These are phyloP conservation scores for Drosophila paucipuncta DNA, from an alignment of 2,888 invertebrate genomes.

Conservation along the genomic window DNA sequence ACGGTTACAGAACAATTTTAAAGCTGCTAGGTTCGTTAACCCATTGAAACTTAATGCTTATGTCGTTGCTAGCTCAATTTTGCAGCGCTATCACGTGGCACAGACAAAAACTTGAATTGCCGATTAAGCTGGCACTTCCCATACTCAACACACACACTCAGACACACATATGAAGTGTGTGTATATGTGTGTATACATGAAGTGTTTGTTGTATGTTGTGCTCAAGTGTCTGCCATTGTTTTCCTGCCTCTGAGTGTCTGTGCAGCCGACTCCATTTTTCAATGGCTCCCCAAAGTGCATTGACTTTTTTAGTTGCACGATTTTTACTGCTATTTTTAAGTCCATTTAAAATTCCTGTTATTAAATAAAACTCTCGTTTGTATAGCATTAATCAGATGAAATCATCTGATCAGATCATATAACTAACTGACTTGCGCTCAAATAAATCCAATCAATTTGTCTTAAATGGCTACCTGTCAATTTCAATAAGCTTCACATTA, in stretches of 20 bases:
- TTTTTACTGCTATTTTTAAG: slow-evolving; percentile 4
- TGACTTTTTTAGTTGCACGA: slow-evolving; percentile 36
- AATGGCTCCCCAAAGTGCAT: slow-evolving; percentile 41
- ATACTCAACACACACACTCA: slow-evolving; percentile 5
- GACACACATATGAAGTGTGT: neutral
- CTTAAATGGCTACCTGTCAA: slow-evolving; percentile 56
- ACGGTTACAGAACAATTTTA: slow-evolving; percentile 40
- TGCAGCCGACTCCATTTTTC: slow-evolving; percentile 25
- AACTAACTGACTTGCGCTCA: neutral
- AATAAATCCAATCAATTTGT: slow-evolving; percentile 61
- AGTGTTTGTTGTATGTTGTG: slow-evolving; percentile 12
- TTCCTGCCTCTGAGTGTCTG: slow-evolving; percentile 12
- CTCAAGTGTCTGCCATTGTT: slow-evolving; percentile 34
- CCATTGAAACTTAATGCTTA: slow-evolving; percentile 36
- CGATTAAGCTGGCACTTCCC: slow-evolving; percentile 25
- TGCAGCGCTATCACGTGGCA: slow-evolving; percentile 25
- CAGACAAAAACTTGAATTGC: slow-evolving; percentile 38
- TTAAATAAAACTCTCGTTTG: neutral
- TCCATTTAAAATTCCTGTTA: neutral
- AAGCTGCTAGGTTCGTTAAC: slow-evolving; percentile 45
- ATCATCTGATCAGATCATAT: neutral
- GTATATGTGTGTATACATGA: neutral
- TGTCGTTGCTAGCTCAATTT: slow-evolving; percentile 40
- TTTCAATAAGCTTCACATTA: slow-evolving; percentile 54
- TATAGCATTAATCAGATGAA: slow-evolving; percentile 6